Evolutionary conservation across 2,797 vertebrate species (phyloP).

Genomic region (Sardinella longiceps): DNA sequence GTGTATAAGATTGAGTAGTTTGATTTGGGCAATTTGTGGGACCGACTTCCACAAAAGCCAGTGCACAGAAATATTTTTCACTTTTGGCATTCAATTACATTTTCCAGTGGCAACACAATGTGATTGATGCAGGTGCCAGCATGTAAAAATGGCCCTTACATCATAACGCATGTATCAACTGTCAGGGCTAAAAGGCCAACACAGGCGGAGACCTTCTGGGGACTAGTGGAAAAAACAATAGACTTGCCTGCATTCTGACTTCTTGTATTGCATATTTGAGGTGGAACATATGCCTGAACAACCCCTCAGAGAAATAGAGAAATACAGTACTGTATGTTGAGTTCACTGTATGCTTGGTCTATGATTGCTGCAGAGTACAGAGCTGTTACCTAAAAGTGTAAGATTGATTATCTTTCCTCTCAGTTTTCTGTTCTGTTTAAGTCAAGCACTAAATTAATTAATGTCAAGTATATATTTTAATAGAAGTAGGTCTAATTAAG

Average conservation of each 20-base stretch:
- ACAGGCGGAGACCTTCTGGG: conserved; percentile 35
- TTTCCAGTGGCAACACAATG: neutral
- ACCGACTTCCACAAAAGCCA: conserved; percentile 5
- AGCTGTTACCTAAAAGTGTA: neutral
- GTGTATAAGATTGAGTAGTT: conserved; percentile 14
- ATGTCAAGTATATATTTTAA: neutral
- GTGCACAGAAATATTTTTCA: conserved; percentile 23
- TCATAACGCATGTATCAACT: conserved; percentile 23
- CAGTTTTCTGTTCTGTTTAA: neutral
- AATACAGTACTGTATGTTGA: no score
- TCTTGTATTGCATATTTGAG: neutral
- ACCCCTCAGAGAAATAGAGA: neutral
- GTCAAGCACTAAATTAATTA: neutral
- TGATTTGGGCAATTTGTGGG: conserved; percentile 17
- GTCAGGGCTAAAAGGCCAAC: neutral
- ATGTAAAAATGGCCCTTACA: conserved; percentile 19
- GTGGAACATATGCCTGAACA: neutral
- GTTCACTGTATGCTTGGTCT: neutral
- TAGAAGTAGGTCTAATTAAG: neutral
- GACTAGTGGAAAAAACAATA: conserved; percentile 32
- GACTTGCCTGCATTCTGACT: neutral
- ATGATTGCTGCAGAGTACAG: neutral
- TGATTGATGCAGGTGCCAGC: conserved; percentile 22
- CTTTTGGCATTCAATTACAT: conserved; percentile 23
- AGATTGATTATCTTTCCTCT: neutral